Percentiles rank a stretch among this genome's conserved stretches.
phyloP scores from a whole-genome alignment of 2,797 vertebrate genomes.

The Arrhamphus sclerolepis region DNA sequence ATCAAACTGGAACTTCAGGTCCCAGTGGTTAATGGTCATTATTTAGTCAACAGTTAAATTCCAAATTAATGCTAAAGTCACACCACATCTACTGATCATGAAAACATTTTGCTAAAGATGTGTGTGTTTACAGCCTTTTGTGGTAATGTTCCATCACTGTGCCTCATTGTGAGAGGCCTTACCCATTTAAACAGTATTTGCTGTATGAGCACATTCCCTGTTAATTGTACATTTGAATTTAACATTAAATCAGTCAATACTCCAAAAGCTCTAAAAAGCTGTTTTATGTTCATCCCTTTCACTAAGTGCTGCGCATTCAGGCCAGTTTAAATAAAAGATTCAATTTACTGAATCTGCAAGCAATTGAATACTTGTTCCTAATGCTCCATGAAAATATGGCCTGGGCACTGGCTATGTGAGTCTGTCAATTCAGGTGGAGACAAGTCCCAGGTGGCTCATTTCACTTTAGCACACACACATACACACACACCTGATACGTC shows the following conservation, averaged over 20 bases:
- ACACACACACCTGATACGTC: slow-evolving; percentile 40
- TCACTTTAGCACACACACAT: slow-evolving; percentile 24
- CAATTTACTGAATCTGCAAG: slow-evolving; percentile 69
- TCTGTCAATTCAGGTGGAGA: slow-evolving; percentile 66
- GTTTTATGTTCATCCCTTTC: slow-evolving; percentile 32
- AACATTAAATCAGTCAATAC: background rate
- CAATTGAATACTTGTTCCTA: slow-evolving; percentile 69
- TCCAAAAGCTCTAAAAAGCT: slow-evolving; percentile 24
- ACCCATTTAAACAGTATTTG: background rate
- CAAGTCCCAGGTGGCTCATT: slow-evolving; percentile 67
- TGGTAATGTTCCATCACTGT: no score
- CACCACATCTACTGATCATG: no score
- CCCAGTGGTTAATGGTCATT: no score
- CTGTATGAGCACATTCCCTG: background rate
- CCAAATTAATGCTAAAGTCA: no score
- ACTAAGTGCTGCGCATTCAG: slow-evolving; percentile 55
- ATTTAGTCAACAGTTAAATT: no score
- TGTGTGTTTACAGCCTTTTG: no score
- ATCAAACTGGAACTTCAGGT: no score
- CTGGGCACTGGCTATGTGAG: slow-evolving; percentile 34
- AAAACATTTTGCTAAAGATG: no score
- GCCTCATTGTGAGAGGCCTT: no score
- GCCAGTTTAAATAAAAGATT: slow-evolving; percentile 69
- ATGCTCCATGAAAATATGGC: slow-evolving; percentile 63
- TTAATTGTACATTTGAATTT: background rate